Evolutionary conservation across 2,888 invertebrate species (phyloP).

Genomic region (Athripsodes cinereus): DNA sequence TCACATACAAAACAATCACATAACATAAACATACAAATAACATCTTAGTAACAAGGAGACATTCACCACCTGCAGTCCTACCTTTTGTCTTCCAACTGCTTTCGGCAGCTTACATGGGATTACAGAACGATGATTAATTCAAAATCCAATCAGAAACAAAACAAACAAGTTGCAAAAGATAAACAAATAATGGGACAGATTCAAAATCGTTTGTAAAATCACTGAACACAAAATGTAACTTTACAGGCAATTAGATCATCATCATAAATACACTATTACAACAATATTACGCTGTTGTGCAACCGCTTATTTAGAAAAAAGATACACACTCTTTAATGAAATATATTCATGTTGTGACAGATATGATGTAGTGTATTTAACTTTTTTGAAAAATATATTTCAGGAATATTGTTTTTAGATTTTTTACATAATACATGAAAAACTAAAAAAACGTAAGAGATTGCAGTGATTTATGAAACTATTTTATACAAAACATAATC

Average conservation of each 20-base stretch:
- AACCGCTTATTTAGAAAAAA: too few species aligned
- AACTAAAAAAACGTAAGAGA: too few species aligned
- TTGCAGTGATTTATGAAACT: conserved; percentile 18
- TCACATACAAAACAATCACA: not conserved
- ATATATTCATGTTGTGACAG: too few species aligned
- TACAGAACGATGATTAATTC: conserved; percentile 23
- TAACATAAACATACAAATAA: conserved; percentile 23
- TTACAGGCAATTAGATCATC: too few species aligned
- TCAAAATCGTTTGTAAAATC: conserved; percentile 17
- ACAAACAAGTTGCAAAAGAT: conserved; percentile 17
- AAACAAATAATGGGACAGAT: conserved; percentile 20
- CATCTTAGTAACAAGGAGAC: not conserved
- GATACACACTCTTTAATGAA: too few species aligned
- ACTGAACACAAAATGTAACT: conserved; percentile 5
- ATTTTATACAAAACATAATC: conserved; percentile 4
- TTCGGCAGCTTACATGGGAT: conserved; percentile 26
- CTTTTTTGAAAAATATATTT: too few species aligned
- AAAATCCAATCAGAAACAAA: conserved; percentile 15
- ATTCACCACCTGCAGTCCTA: conserved; percentile 14
- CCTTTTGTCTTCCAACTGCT: conserved; percentile 26
- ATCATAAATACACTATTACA: too few species aligned
- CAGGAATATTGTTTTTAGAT: too few species aligned
- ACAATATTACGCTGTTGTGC: too few species aligned
- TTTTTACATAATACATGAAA: too few species aligned
- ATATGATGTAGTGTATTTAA: too few species aligned